Base-by-base conservation (phyloP, 1,140 invertebrate species). In the Drosophila ercepeae region DNA sequence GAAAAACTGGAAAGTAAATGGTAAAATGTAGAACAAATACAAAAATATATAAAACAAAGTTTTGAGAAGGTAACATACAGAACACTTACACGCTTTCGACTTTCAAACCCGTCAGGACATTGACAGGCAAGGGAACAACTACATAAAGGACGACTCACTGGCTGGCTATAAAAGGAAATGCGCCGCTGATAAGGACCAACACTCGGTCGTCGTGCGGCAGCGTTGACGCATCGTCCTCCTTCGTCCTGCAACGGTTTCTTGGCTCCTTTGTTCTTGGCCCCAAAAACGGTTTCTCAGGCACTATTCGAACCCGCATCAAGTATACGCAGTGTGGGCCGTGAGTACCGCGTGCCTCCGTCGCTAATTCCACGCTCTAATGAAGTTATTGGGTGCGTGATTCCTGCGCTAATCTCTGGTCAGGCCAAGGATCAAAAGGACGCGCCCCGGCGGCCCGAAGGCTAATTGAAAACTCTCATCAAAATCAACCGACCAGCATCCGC, bases 121-220 rank as follows among this genome's bases (percentile, higher is more conserved):
- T 53, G 18, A 45, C 21, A 29, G 16, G 21, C 13, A 29, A 6
- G 21, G 11, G 13, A 29, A 21, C 19, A 14, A 34, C 50, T 14
- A 46, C 16, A 42, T 1, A 42, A 11, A 57, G 68, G 52, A 63
- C 44, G 44, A 21, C 34, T 36, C 29, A 34, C 34, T 5, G 54
- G 23, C 23, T 50, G 68, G 68, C 84, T 90, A 90, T 90, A 90
- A 90, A 90, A 90, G 89, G 89, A 90, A 86, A 83, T 75, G 89
- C 72, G 60, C 42, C 59, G 60, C 84, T 89, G 89, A 90, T 90
- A 90, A 90, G 73, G 70, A 45, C 55, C 77, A 78, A 86, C 89
- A 90, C 88, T 90, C 89, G 84, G 75, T 81, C 89, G 84, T 77
- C 70, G 75, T 71, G 70, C 86, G 83, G 78, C 89, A 82, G 73